These are phyloP conservation scores for Eubasilissa splendida DNA, from an alignment of 2,888 invertebrate genomes.

Conservation along the genomic window DNA sequence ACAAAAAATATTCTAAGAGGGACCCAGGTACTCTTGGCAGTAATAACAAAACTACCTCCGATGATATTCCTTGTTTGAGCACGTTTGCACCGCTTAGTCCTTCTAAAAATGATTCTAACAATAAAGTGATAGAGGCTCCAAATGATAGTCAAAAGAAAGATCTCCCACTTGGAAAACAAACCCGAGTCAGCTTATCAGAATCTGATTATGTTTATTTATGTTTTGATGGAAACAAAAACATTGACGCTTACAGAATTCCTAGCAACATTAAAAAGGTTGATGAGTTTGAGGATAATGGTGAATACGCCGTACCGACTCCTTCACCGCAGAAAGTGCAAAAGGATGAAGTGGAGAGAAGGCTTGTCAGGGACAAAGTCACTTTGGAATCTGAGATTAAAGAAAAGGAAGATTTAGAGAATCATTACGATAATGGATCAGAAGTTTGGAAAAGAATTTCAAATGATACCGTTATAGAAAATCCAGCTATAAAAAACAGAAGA, in stretches of 20 bases:
- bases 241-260: constrained; percentile 54
- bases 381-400: constrained; percentile 31
- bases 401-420: constrained; percentile 24
- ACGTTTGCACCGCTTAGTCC: constrained; percentile 36
- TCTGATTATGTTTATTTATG: constrained; percentile 72
- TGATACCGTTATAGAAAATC: constrained; percentile 57
- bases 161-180: constrained; percentile 59
- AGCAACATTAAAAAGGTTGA: constrained; percentile 45
- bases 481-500: constrained; percentile 44
- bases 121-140: neutral
- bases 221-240: constrained; percentile 62
- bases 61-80: constrained; percentile 34
- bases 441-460: constrained; percentile 57
- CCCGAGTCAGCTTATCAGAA: constrained; percentile 66
- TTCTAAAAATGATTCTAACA: constrained; percentile 20
- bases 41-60: constrained; percentile 22
- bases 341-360: constrained; percentile 46
- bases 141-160: neutral
- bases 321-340: constrained; percentile 45
- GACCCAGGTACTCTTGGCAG: neutral
- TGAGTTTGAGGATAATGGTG: constrained; percentile 49
- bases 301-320: constrained; percentile 53
- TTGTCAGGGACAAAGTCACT: constrained; percentile 38
- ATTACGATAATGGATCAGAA: constrained; percentile 54
- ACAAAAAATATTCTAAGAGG: constrained; percentile 16